Evolutionary conservation across 64 coral and sea anemone genomes (phyloP), one percentile per base, ranked within the genome.

Genomic region (Catalaphyllia jardinei): DNA sequence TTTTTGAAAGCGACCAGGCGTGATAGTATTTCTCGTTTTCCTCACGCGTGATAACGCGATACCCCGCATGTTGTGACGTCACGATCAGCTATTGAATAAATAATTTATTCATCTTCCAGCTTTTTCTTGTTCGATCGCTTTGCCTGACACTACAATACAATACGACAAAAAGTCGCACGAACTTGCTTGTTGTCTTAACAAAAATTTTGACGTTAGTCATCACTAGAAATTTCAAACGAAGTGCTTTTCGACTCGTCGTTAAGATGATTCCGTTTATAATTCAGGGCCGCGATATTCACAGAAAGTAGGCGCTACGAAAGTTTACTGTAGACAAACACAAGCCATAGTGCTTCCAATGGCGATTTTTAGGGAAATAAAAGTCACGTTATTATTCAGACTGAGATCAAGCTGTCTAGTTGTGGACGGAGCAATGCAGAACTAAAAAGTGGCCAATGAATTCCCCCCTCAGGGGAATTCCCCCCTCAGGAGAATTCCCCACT

Each of bases 31-130:
- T 50, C 29, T 71, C 60, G 80, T 49, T 71, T 85, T 38, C 28
- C 22, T 75, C 86, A 75, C 86, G 86, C 86, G 86, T 74, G 86
- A 88, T 76, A 88, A 88, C 86, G 71, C 86, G 74, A 35, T 61
- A 61, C 72, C 29, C 33, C 86, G 86, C 86, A 85, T 85, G 81
- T 71, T 69, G 71, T 88, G 86, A 88, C 86, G 86, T 88, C 86
- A 88, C 28, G 52, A 76, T 60, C 29, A 42, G 57, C 29, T 27
- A 73, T 31, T 88, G 50, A 69, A 88, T 88, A 60, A 88, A 75
- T 88, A 85, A 46, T 85, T 69, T 30, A 85, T 69, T 71, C n/a
- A 51, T 29, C 33, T 13, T 71, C 38, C 81, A 50, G 20, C 42
- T 85, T 71, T 79, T 69, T 69, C 65, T 11, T 69, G 6, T 8